Base-by-base conservation (phyloP, 1,140 invertebrate species). In the Chionoecetes opilio region DNA sequence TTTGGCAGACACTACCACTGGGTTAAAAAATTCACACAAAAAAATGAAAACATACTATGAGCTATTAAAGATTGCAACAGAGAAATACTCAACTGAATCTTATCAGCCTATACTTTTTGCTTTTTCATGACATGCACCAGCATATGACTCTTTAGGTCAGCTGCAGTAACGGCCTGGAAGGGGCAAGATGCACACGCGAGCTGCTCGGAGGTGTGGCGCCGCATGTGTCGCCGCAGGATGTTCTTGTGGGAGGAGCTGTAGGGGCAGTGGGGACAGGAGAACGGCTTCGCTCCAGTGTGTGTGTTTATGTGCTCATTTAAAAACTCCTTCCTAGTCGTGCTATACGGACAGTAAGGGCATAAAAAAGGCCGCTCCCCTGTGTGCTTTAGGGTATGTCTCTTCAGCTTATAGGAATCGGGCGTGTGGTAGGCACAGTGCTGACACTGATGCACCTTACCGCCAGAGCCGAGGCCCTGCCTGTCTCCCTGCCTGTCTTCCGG, bases 391-490 rank as follows among this genome's bases (percentile, higher is more conserved):
- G 38, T 93, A 63, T 93, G 92, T 86, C 92, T 85, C 84, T 93
- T 93, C 82, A 93, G 46, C 34, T 93, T 93, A 85, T 93, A 93
- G 37, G 92, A 93, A 85, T 93, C 92, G n/a, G 92, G 92, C 31
- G 92, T 93, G 34, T 53, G 82, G 92, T 93, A 93, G 92, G 75
- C 92, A 87, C 92, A 93, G 31, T 93, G 92, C 29, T 37, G 31
- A 93, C 92, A 93, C 92, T 93, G 92, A 93, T 93, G 92, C 82
- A 82, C 82, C 82, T 93, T 93, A 84, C 75, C 87, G 92, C 35
- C 63, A 32, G 41, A 87, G 82, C 38, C 53, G 37, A 87, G 82
- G 37, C 92, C 92, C 75, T 85, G 75, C 82, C 53, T 53, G 29
- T 41, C 38, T 53, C n/a, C n/a, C 35, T 82, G 29, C 35, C 82